Evolutionary conservation across 1,140 invertebrate species (phyloP).

Genomic region (Mylabris phalerata): DNA sequence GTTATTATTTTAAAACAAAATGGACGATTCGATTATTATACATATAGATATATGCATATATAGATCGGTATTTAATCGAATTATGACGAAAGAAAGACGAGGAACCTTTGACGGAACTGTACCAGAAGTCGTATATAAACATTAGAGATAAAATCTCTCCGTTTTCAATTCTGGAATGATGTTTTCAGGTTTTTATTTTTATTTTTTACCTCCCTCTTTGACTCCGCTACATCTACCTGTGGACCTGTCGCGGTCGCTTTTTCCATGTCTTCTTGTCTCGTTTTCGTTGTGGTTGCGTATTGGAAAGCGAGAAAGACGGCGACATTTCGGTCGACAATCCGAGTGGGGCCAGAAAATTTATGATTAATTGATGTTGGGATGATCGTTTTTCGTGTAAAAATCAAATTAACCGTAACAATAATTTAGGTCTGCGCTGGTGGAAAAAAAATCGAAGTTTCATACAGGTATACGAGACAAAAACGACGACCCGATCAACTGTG

Average conservation of each 20-base stretch:
- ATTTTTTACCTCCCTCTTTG: not conserved
- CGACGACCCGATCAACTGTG: no score
- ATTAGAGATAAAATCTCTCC: no score
- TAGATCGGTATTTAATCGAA: slow-evolving; percentile 10
- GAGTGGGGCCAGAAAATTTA: no score
- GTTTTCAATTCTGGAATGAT: not conserved
- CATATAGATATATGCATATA: not conserved
- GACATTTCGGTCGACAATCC: no score
- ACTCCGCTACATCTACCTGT: not conserved
- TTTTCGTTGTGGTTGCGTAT: no score
- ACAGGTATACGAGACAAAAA: no score
- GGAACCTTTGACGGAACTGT: slow-evolving; percentile 10
- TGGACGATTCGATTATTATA: slow-evolving; percentile 4
- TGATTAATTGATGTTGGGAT: no score
- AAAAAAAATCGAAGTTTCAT: no score
- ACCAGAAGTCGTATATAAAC: slow-evolving; percentile 2
- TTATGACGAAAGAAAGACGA: not conserved
- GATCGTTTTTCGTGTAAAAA: no score
- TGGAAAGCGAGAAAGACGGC: no score
- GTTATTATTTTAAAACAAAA: not conserved
- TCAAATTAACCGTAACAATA: no score
- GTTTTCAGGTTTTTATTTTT: not conserved
- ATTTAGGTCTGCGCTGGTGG: no score
- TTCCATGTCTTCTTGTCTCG: not conserved
- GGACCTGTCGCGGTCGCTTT: not conserved